Evolutionary conservation across 2,797 vertebrate genomes (phyloP), one percentile per base, ranked within the genome.

Genomic region (Gallinago stenura): DNA sequence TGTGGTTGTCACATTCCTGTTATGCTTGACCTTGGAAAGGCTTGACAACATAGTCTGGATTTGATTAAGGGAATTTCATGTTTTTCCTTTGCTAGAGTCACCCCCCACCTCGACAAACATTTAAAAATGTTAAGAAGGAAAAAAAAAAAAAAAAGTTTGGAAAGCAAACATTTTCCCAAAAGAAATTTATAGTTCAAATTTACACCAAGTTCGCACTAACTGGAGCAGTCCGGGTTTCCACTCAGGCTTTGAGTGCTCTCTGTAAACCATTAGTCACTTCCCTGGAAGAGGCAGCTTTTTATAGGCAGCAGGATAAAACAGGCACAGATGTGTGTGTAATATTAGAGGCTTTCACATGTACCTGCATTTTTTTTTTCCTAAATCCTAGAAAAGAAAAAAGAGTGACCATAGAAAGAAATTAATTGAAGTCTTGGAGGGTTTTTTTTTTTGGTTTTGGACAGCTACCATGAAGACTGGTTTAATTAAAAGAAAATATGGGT

Each of bases 131-230:
- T 97, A 93, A 94, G 90, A 77, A 87, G 33, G 28, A 14, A n/a
- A 56, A 60, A 57, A 96, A 96, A 96, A 95, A 41, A 41, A 41
- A 41, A 41, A 41, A 92, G 75, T 97, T 97, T 97, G 95, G 94
- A 98, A 98, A 97, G 97, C 95, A 98, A 98, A 97, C 96, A 97
- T 97, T 97, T 97, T 95, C 97, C 97, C 97, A 86, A 96, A 98
- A 98, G 97, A 98, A 98, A 98, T 98, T 97, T 98, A 98, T 98
- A 97, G 97, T 98, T 98, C 98, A 98, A 98, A 98, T 98, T 98
- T 98, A 98, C 97, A 98, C 98, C 97, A 97, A 97, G 96, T 98
- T 98, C 94, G 21, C 96, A 97, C 97, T 98, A 97, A 98, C 97
- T 97, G 96, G 96, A 97, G 97, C 97, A 96, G 97, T 96, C 95